A percentile compares a stretch with the other conserved stretches of the same genome.
These are phyloP conservation scores for Smithornis capensis DNA, from an alignment of 2,113 vertebrate species.

Conservation along the genomic window DNA sequence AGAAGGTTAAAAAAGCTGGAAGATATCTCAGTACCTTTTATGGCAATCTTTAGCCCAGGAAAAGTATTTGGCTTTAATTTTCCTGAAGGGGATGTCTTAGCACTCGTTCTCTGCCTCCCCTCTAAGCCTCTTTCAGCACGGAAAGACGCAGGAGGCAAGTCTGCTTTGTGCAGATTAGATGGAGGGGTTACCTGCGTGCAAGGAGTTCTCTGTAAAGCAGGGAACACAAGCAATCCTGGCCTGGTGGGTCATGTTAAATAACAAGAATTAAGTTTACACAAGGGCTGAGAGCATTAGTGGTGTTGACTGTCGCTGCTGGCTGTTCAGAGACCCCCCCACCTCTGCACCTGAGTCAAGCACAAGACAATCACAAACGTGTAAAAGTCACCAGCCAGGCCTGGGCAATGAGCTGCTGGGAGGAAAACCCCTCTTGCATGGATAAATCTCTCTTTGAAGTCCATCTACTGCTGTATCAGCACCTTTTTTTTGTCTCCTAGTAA, in stretches of 20 bases:
- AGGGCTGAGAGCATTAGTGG: background rate
- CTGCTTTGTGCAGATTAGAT: constrained; percentile 28
- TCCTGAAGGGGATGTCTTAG: constrained; percentile 34
- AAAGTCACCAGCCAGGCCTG: constrained; percentile 1
- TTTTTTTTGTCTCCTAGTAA: background rate
- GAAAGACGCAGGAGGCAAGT: background rate
- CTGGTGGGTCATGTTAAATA: background rate
- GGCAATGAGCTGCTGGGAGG: background rate
- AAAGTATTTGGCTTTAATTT: constrained; percentile 48
- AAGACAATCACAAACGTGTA: background rate
- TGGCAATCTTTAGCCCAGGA: background rate
- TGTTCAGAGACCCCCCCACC: background rate
- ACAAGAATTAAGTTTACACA: background rate
- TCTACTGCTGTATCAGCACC: constrained; percentile 24
- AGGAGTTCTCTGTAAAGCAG: background rate
- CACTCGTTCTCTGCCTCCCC: background rate
- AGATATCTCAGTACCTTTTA: constrained; percentile 62
- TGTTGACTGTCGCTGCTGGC: background rate
- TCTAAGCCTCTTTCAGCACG: constrained; percentile 5
- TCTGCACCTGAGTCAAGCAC: background rate
- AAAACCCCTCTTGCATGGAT: background rate
- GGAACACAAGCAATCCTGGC: background rate
- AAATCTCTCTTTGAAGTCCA: background rate
- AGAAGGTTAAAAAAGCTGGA: constrained; percentile 68
- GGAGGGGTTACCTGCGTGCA: background rate